These are phyloP conservation scores for Ammospiza maritima DNA, from an alignment of 2,797 vertebrate species.

Conservation along the genomic window DNA sequence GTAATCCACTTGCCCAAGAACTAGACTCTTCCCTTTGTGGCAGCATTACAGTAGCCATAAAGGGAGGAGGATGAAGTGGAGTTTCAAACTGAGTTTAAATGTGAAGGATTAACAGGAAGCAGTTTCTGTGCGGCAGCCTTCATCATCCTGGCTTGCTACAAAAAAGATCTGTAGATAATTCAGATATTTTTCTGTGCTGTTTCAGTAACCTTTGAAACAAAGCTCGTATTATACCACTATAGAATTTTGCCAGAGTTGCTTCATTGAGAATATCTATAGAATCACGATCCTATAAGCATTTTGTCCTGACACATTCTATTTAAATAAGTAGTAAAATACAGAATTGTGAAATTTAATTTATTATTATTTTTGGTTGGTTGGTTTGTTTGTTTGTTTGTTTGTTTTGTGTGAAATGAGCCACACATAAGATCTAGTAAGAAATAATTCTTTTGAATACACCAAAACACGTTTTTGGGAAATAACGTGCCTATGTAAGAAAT, in stretches of 20 bases:
- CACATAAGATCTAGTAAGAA: not conserved
- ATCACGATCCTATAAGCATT: not conserved
- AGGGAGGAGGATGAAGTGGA: not conserved
- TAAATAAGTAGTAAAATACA: not conserved
- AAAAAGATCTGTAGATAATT: not conserved
- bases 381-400: not conserved
- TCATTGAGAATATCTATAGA: not conserved
- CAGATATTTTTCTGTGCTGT: not conserved
- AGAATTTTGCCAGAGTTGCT: not conserved
- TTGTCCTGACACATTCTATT: not conserved
- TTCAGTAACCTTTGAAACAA: not conserved
- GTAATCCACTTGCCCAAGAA: not conserved
- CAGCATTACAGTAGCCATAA: not conserved
- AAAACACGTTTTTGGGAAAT: not conserved
- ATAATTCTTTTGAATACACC: not conserved
- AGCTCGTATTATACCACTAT: not conserved
- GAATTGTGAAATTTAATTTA: too few species aligned
- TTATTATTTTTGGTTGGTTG: not conserved
- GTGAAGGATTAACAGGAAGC: not conserved
- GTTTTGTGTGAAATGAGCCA: not conserved
- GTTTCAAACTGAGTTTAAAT: not conserved
- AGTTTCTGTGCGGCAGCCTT: not conserved
- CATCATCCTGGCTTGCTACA: not conserved
- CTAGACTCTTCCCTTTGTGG: not conserved
- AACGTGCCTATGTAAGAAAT: not conserved